Conservation (phyloP, 2,113 vertebrate genomes). For the Cervus canadensis region DNA sequence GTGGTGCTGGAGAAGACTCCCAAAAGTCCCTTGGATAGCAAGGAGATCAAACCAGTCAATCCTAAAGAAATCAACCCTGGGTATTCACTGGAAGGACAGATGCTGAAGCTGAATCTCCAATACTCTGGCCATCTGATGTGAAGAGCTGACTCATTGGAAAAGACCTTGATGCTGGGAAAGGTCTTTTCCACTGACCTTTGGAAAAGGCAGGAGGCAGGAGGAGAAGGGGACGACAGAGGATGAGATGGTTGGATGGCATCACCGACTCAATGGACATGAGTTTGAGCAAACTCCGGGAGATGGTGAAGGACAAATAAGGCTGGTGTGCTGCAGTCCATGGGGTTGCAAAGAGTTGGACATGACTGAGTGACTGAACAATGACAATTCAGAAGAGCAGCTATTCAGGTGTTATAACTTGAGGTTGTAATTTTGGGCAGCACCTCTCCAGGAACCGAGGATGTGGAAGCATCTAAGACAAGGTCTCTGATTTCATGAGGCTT, state of each 20-base stretch:
- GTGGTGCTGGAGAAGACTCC: not conserved
- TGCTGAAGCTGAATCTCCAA: not conserved
- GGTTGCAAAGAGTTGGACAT: not conserved
- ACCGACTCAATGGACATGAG: not conserved
- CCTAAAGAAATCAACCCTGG: not conserved
- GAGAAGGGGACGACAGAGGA: not conserved
- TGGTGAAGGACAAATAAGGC: not conserved
- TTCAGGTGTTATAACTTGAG: too few species aligned
- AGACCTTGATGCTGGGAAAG: not conserved
- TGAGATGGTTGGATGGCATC: not conserved
- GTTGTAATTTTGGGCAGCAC: not conserved
- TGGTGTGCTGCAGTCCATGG: not conserved
- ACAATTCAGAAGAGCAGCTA: accelerated
- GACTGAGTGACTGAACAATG: not conserved
- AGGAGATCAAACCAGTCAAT: not conserved
- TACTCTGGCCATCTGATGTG: not conserved
- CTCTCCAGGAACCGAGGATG: not conserved
- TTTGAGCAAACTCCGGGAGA: not conserved
- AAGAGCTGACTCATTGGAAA: not conserved
- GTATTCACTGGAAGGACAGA: not conserved
- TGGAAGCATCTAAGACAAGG: not conserved
- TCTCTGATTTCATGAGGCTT: not conserved
- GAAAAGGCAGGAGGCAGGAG: not conserved
- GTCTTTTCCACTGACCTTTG: not conserved
- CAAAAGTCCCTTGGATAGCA: not conserved